Conservation (phyloP, 2,888 invertebrate species). For the Heterodera filipjevi region DNA sequence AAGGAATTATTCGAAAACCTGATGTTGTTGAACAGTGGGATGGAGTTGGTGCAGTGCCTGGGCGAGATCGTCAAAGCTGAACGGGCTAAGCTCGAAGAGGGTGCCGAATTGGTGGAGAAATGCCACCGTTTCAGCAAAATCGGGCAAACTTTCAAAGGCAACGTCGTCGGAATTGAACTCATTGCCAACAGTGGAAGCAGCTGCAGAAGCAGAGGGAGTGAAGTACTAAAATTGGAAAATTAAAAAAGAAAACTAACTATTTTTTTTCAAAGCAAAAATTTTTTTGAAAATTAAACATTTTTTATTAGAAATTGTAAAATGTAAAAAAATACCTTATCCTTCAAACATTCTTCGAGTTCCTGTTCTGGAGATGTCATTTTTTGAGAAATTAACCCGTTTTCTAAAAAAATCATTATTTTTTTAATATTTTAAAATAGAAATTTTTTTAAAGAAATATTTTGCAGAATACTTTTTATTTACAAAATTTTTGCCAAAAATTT, state of each 20-base stretch:
- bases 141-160: constrained; percentile 29
- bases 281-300: background rate
- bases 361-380: background rate
- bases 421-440: too few species aligned
- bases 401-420: too few species aligned
- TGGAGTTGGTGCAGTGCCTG: constrained; percentile 22
- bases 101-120: constrained; percentile 32
- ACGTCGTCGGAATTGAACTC: background rate
- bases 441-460: too few species aligned
- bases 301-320: background rate
- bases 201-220: too few species aligned
- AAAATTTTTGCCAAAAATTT: too few species aligned
- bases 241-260: too few species aligned
- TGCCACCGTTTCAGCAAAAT: constrained; percentile 35
- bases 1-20: background rate
- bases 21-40: background rate
- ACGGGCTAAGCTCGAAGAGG: constrained; percentile 25
- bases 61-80: constrained; percentile 23
- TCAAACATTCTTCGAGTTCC: constrained; percentile 19
- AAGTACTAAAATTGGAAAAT: too few species aligned
- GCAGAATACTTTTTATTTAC: too few species aligned
- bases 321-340: constrained; percentile 14
- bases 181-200: too few species aligned
- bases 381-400: too few species aligned
- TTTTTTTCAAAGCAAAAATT: too few species aligned